A percentile compares a stretch with the other conserved stretches of the same genome.
These are phyloP conservation scores for Poecilia latipinna DNA, from an alignment of 2,113 vertebrate species.

Conservation along the genomic window DNA sequence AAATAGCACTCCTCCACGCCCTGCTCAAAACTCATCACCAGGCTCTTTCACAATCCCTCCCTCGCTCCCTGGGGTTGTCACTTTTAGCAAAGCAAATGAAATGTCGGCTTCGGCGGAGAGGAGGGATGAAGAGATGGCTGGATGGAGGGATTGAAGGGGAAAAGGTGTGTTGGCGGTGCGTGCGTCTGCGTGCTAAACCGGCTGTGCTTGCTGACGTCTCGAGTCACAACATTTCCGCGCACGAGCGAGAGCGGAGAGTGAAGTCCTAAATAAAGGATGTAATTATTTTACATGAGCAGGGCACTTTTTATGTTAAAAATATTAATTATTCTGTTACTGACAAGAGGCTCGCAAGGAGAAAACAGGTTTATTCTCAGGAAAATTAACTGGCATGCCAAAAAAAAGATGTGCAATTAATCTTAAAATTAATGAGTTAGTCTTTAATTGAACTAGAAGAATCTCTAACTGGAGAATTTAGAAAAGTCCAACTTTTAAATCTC, in stretches of 20 bases:
- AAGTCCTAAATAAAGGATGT: slow-evolving; percentile 20
- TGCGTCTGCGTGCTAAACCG: slow-evolving; percentile 21
- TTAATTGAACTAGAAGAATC: background rate
- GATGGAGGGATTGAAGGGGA: slow-evolving; percentile 57
- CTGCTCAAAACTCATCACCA: slow-evolving; percentile 80
- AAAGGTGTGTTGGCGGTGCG: slow-evolving; percentile 57
- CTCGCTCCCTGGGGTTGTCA: slow-evolving; percentile 73
- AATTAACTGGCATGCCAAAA: background rate
- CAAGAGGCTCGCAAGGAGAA: background rate
- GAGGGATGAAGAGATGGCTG: slow-evolving; percentile 62
- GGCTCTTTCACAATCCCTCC: slow-evolving; percentile 67
- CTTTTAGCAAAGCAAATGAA: slow-evolving; percentile 82
- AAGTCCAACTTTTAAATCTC: background rate
- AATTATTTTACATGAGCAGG: slow-evolving; percentile 25
- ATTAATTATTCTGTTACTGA: slow-evolving; percentile 6
- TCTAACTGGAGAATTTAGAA: background rate
- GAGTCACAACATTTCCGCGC: slow-evolving; percentile 48
- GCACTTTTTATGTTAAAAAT: slow-evolving; percentile 8
- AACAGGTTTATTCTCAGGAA: background rate
- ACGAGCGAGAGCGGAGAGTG: slow-evolving; percentile 10
- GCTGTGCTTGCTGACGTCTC: slow-evolving; percentile 47
- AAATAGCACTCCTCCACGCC: slow-evolving; percentile 81
- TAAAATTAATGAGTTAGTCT: background rate
- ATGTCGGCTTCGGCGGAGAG: slow-evolving; percentile 63
- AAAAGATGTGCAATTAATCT: background rate